Base-by-base conservation (phyloP, 2,797 vertebrate species). In the Harpagifer antarcticus region DNA sequence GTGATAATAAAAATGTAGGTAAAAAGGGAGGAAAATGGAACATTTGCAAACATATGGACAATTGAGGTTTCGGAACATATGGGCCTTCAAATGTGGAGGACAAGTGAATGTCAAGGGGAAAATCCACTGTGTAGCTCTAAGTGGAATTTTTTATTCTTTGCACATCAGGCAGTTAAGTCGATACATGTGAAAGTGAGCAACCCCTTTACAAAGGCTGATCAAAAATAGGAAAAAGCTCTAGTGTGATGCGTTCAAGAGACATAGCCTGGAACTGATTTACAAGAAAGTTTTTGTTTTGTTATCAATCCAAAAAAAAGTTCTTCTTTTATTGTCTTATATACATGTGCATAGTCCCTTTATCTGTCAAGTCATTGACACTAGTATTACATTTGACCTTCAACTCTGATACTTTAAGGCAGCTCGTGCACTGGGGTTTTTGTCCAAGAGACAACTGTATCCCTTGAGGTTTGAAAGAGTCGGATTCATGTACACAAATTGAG, bases 1-100 rank as follows among this genome's bases (percentile, higher is more conserved):
- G 57, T 3, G 31, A 80, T 85, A 81, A 76, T 87, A 81, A 76
- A 84, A 86, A 72, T 37, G 56, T 42, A 66, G 49, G 42, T 42
- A 66, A 31, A 71, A 54, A 70, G 23, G 49, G 15, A 75, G 44
- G 55, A 58, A 79, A 84, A 63, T 14, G 27, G 74, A 70, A 63
- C 43, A 54, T 74, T 61, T 60, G 53, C 50, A 72, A 72, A 63
- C 68, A 73, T 53, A 72, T 74, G 54, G 60, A 72, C 56, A 69
- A 19, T 61, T 20, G 42, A 57, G 42, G 49, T 2, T 75, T 73
- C 65, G 65, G 55, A 79, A 54, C 58, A 72, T 58, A 75, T 75
- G 68, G 58, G 57, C 56, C 31, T 76, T 43, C 37, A 56, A 67
- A 54, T 71, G 66, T 72, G 53, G 49, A 76, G 23, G 69, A 76